A percentile compares a stretch with the other conserved stretches of the same genome.
Conservation (phyloP, 1,140 invertebrate species). For the Neotoxoptera formosana region DNA sequence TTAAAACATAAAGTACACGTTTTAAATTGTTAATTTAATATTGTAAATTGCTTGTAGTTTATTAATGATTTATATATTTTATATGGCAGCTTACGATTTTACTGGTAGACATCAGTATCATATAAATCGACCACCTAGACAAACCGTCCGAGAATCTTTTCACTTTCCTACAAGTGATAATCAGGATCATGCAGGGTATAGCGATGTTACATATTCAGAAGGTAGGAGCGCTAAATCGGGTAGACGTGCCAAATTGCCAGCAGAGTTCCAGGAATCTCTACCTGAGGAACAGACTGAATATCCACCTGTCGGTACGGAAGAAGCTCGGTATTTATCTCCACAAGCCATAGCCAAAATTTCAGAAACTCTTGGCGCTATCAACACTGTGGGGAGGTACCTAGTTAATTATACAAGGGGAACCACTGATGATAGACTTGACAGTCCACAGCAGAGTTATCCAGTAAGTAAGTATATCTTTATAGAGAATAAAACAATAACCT, state of each 20-base stretch:
- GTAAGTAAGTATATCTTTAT: slow-evolving; percentile 56
- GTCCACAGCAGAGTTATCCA: slow-evolving; percentile 52
- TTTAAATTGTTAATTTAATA: not conserved
- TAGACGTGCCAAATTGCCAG: slow-evolving; percentile 49
- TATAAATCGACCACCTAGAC: slow-evolving; percentile 23
- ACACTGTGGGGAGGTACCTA: slow-evolving; percentile 82
- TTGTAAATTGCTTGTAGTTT: not conserved
- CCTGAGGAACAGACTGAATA: slow-evolving; percentile 43
- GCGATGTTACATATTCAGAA: slow-evolving; percentile 9
- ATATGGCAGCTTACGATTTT: slow-evolving; percentile 39
- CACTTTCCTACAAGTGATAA: not conserved
- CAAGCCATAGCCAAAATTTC: slow-evolving; percentile 66
- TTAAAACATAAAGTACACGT: not conserved
- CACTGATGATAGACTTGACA: slow-evolving; percentile 58
- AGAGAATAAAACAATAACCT: not conserved
- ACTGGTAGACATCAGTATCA: not conserved
- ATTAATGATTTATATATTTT: not conserved
- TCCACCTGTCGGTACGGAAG: slow-evolving; percentile 44
- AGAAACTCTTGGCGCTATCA: slow-evolving; percentile 75
- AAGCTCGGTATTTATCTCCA: slow-evolving; percentile 60
- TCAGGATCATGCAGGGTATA: not conserved
- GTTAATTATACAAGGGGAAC: slow-evolving; percentile 75
- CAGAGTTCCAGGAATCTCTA: slow-evolving; percentile 44
- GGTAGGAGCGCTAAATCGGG: slow-evolving; percentile 34
- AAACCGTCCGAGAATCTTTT: slow-evolving; percentile 1